Conservation (phyloP, 2,888 invertebrate genomes). For the Graphium colonna region DNA sequence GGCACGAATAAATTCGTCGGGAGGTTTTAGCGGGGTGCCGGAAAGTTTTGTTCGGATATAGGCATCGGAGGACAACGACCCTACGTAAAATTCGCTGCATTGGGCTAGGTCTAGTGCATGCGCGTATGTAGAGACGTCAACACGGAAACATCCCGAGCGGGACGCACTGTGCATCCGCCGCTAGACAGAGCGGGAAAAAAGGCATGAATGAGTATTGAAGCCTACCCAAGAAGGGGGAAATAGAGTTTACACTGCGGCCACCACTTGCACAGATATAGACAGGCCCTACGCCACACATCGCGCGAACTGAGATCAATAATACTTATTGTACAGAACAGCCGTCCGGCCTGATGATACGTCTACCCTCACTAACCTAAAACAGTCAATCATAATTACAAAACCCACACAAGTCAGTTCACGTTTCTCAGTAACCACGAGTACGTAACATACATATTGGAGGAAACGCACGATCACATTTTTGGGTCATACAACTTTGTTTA, state of each 20-base stretch:
- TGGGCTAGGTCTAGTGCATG: constrained; percentile 79
- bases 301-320: constrained; percentile 63
- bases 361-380: constrained; percentile 9
- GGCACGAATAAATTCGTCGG: constrained; percentile 42
- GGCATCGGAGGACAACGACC: constrained; percentile 67
- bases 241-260: constrained; percentile 74
- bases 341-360: neutral
- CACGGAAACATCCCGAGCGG: constrained; percentile 65
- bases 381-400: too few relatives aligned
- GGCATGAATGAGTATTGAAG: constrained; percentile 78
- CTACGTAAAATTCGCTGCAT: constrained; percentile 81
- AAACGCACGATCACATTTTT: too few relatives aligned
- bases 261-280: constrained; percentile 65
- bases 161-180: constrained; percentile 55
- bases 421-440: too few relatives aligned
- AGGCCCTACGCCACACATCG: constrained; percentile 47
- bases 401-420: too few relatives aligned
- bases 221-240: constrained; percentile 78
- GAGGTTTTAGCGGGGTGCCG: constrained; percentile 29
- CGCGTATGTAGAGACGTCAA: constrained; percentile 69
- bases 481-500: too few relatives aligned
- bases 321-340: constrained; percentile 34
- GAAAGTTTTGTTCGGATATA: constrained; percentile 35
- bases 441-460: too few relatives aligned
- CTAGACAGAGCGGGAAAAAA: constrained; percentile 67